Base-by-base conservation (phyloP, 2,888 invertebrate genomes). In the Gastracanthus pulcherrimus region DNA sequence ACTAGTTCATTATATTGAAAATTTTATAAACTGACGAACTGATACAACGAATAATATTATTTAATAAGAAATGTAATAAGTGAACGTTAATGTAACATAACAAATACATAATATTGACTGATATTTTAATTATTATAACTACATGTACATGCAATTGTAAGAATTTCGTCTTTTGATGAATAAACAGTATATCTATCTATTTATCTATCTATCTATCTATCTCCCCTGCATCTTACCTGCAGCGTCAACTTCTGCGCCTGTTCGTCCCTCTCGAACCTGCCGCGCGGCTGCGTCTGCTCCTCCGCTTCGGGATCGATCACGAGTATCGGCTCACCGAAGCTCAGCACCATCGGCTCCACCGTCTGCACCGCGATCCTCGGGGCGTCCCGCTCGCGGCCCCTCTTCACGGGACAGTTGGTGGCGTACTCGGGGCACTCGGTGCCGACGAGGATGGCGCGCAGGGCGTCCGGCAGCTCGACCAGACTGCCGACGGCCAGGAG, bases 401-500 rank as follows among this genome's bases (percentile, higher is more conserved):
- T 2, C 16, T 3, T 31, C 31, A 16, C 34, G 16, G 36, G 55
- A 5, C 34, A 16, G 16, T 5, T 23, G 29, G 6, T 34, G 66
- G n/a, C 45, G n/a, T 5, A 31, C 5, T 9, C 36, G 5, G 26
- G 45, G 16, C 69, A 76, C 3, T 58, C 36, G 7, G 3, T 19
- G 11, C 4, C 38, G 29, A 31, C 34, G 31, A 81, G 11, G 4
- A 81, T 31, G 26, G 3, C 16, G 36, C 66, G 82, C 2, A 82
- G 19, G 23, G 19, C 19, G 0, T 13, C 11, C 2, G 79, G 79
- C 13, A 82, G 1, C 19, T 71, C 45, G 7, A 13, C 7, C 0
- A 82, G 36, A 2, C 0, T 16, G 19, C 16, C 29, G 11, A 84
- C 84, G 3, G 84, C 81, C 0, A 51, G 58, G 38, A 90, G 70